Evolutionary conservation across 2,113 vertebrate genomes (phyloP), one percentile per base, ranked within the genome.

Genomic region (Paraplagusia blochii): DNA sequence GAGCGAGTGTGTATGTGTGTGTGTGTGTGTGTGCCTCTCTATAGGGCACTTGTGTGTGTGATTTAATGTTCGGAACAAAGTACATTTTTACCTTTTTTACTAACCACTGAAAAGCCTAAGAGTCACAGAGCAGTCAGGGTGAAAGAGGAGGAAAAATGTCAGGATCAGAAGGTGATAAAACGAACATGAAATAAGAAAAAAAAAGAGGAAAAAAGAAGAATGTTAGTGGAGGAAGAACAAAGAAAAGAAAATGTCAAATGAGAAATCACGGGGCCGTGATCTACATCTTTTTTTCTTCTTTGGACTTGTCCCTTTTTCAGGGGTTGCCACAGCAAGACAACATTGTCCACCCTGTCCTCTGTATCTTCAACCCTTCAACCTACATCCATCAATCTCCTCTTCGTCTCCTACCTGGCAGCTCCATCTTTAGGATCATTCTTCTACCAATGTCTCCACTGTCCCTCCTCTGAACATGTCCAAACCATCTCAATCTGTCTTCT

Each of bases 51-150:
- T 85, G 84, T 53, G 49, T 53, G 49, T 81, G 69, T 83, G 73
- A 88, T 85, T 85, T 84, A 85, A 43, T n/a, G 15, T 75, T 69
- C 60, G 63, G 69, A 66, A 67, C 70, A 63, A 66, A 80, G 77
- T 56, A 68, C 77, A 75, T 72, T 82, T 80, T 70, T 82, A 74
- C 74, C 72, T 77, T 81, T 29, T 85, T 85, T 79, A 84, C 79
- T 57, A 72, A 75, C 63, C 63, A 38, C 35, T 15, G 11, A 63
- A 63, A 74, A 62, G 11, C 1, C 19, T 51, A 16, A n/a, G 68
- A 8, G 36, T 10, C 22, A 35, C 1, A 22, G 38, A 66, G 69
- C 45, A 11, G 53, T 63, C 43, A 74, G 59, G 74, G 76, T 72
- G 78, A 77, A 75, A 68, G 55, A 69, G 69, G 45, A 29, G 69